phyloP scores from a whole-genome alignment of 1,140 invertebrate genomes.

The Bombus sibiricus region DNA sequence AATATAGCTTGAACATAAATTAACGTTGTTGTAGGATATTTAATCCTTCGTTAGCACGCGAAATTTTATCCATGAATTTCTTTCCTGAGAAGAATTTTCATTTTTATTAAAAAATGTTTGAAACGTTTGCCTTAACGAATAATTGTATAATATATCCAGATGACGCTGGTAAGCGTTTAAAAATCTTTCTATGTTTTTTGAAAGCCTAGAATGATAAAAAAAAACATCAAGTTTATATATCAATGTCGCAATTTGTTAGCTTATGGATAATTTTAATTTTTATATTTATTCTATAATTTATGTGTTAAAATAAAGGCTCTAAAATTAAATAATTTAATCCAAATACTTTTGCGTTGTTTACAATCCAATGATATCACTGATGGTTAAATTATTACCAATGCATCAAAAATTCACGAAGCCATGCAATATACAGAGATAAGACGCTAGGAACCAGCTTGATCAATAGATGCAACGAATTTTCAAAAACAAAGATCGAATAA shows the following conservation, averaged over 20 bases:
- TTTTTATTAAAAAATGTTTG: neutral
- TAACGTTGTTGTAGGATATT: neutral
- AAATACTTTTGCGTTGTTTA: neutral
- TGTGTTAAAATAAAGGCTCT: too few species aligned
- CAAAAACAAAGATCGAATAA: too few species aligned
- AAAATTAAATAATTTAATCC: neutral
- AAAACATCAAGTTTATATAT: neutral
- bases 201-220: neutral
- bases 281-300: neutral
- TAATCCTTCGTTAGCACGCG: neutral
- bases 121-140: neutral
- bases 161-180: too few species aligned
- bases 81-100: neutral
- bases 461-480: neutral
- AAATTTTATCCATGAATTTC: neutral
- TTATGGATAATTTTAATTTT: neutral
- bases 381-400: neutral
- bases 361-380: neutral
- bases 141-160: too few species aligned
- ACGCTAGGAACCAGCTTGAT: too few species aligned
- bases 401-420: neutral
- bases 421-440: neutral
- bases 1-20: neutral
- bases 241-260: too few species aligned
- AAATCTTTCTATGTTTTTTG: neutral